These are phyloP conservation scores for Bombus turneri DNA, from an alignment of 1,140 invertebrate species.

Conservation along the genomic window DNA sequence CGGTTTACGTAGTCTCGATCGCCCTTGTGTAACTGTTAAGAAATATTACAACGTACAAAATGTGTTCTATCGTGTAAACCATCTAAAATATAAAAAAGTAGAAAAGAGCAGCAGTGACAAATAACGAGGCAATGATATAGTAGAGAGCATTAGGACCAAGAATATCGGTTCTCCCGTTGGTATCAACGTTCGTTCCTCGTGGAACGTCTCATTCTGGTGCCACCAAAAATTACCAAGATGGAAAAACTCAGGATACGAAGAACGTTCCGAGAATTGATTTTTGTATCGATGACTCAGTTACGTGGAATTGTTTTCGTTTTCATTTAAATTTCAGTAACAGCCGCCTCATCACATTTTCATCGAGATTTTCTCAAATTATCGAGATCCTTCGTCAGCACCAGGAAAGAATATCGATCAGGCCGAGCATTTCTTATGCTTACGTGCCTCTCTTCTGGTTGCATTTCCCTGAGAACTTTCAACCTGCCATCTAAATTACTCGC, in stretches of 20 bases:
- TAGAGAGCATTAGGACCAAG: background rate
- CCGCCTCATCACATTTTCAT: background rate
- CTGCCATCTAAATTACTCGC: constrained; percentile 23
- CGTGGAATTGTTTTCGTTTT: background rate
- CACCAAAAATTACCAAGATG: background rate
- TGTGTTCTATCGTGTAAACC: background rate
- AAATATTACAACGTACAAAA: constrained; percentile 6
- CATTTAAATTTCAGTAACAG: background rate
- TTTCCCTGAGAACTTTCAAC: constrained; percentile 54
- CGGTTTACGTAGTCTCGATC: background rate
- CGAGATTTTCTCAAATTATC: background rate
- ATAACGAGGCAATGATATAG: background rate
- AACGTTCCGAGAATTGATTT: background rate
- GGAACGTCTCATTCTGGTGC: background rate
- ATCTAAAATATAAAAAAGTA: constrained; percentile 3
- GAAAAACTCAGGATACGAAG: background rate
- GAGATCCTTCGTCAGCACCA: background rate
- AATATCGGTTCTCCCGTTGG: background rate
- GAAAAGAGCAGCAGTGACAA: constrained; percentile 1
- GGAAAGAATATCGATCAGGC: constrained; percentile 24
- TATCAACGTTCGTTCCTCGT: background rate
- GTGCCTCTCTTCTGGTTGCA: constrained; percentile 25
- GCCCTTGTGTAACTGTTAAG: background rate
- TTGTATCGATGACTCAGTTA: background rate
- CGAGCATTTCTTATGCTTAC: constrained; percentile 11